Evolutionary conservation across 2,888 invertebrate genomes (phyloP).

Genomic region (Lochmaea capreae): DNA sequence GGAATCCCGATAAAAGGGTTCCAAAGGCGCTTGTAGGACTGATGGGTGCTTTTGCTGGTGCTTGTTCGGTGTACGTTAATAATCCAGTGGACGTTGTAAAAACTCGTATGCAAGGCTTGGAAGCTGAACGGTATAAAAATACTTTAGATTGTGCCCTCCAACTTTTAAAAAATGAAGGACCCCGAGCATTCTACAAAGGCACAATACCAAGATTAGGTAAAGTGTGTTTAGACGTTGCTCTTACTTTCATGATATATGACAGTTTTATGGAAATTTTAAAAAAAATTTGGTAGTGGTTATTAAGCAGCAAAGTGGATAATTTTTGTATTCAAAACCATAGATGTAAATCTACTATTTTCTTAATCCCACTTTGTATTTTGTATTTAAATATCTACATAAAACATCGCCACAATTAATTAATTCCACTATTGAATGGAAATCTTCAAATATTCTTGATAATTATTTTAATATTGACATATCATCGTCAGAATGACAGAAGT

Average conservation of each 20-base stretch:
- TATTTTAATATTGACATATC: no score
- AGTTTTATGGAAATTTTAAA: slow-evolving; percentile 98
- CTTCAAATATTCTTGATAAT: no score
- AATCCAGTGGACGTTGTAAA: slow-evolving; percentile 99
- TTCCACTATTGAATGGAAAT: no score
- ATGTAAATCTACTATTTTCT: no score
- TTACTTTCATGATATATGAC: slow-evolving; percentile 99
- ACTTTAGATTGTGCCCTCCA: slow-evolving; percentile 92
- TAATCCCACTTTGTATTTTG: no score
- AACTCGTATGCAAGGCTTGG: slow-evolving; percentile 98
- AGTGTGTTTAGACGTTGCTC: slow-evolving; percentile 98
- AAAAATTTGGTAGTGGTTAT: slow-evolving; percentile 76
- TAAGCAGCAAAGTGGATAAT: no score
- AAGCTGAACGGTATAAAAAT: slow-evolving; percentile 93
- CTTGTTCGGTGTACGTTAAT: slow-evolving; percentile 97
- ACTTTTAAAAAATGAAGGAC: slow-evolving; percentile 95
- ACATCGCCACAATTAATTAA: no score
- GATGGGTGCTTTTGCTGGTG: slow-evolving; percentile 94
- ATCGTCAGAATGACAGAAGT: no score
- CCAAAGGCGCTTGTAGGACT: slow-evolving; percentile 88
- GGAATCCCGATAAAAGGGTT: slow-evolving; percentile 83
- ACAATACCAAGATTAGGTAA: slow-evolving; percentile 95
- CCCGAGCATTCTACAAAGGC: slow-evolving; percentile 97
- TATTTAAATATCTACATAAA: no score
- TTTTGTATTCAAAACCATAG: no score